Evolutionary conservation across 2,113 vertebrate genomes (phyloP).

Genomic region (Hirundichthys speculiger): DNA sequence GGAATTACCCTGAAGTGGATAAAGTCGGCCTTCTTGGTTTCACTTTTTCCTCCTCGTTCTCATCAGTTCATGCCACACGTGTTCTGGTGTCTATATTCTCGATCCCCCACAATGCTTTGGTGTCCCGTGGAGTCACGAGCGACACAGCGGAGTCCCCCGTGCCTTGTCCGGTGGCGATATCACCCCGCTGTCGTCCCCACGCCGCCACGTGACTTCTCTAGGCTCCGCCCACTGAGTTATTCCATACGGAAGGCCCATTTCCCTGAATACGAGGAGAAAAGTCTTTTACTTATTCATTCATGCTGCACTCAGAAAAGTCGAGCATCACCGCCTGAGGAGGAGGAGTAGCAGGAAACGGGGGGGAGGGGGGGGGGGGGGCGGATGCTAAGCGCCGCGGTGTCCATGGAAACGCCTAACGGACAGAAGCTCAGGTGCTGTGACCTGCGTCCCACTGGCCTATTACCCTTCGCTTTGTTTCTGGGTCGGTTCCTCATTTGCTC

Average conservation of each 20-base stretch:
- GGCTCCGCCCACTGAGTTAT: constrained; percentile 41
- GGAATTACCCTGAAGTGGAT: constrained; percentile 13
- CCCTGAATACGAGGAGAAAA: constrained; percentile 37
- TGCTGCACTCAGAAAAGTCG: constrained; percentile 46
- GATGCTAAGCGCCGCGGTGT: constrained; percentile 56
- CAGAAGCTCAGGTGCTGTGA: constrained; percentile 11
- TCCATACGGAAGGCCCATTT: constrained; percentile 55
- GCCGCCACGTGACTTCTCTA: constrained; percentile 15
- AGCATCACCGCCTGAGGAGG: constrained; percentile 12
- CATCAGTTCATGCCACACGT: neutral
- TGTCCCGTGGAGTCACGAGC: no score
- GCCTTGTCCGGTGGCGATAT: constrained; percentile 22
- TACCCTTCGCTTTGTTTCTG: constrained; percentile 20
- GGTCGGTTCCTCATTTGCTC: constrained; percentile 26
- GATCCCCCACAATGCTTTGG: no score
- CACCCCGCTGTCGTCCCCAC: constrained; percentile 2
- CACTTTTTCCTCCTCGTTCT: constrained; percentile 33
- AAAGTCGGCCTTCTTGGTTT: constrained; percentile 35
- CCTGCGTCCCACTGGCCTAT: neutral
- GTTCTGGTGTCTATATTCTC: no score
- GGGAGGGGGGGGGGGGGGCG: no score
- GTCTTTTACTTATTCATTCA: constrained; percentile 74
- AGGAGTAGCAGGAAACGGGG: constrained; percentile 63
- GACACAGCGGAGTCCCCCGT: neutral
- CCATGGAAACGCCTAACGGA: constrained; percentile 43